Conservation (phyloP, 2,797 vertebrate species). For the Cynopterus sphinx region DNA sequence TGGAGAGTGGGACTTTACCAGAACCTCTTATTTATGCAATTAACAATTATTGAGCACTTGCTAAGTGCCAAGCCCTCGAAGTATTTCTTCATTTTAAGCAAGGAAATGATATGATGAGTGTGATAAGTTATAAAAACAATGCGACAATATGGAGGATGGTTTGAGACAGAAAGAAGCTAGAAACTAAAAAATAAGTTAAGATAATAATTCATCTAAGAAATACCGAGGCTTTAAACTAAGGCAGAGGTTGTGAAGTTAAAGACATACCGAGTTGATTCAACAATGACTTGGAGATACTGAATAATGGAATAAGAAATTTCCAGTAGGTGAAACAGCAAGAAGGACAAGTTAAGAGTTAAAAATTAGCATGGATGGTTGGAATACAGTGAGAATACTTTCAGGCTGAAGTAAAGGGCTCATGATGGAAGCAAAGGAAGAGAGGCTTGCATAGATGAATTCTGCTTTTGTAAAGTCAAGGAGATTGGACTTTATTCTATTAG, state of each 20-base stretch:
- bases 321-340: neutral
- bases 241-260: neutral
- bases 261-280: neutral
- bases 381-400: neutral
- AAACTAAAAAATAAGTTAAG: neutral
- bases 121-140: neutral
- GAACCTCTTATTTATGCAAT: neutral
- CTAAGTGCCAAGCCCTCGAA: neutral
- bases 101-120: neutral
- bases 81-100: neutral
- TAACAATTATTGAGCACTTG: neutral
- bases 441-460: conserved; percentile 30
- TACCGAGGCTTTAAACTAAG: neutral
- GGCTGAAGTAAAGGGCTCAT: neutral
- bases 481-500: conserved; percentile 65
- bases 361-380: neutral
- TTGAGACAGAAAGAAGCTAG: neutral
- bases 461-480: conserved; percentile 55
- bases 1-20: neutral
- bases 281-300: neutral
- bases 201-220: neutral
- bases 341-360: conserved; percentile 1
- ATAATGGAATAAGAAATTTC: neutral
- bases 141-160: neutral
- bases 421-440: conserved; percentile 28